Evolutionary conservation across 2,797 vertebrate genomes (phyloP).

Genomic region (Eulemur coronatus): DNA sequence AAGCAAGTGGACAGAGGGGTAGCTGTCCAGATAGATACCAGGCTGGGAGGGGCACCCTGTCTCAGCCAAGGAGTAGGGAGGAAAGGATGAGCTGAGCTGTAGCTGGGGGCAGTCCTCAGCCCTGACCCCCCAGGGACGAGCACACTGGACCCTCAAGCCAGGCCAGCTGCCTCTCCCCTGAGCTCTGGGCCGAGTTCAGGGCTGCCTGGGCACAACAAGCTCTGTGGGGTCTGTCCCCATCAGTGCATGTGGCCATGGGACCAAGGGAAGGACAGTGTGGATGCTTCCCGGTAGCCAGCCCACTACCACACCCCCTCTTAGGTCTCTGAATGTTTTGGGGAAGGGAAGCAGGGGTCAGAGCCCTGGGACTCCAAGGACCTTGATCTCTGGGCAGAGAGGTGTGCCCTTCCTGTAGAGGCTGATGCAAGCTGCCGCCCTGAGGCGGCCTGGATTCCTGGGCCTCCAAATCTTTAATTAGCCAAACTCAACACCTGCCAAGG

Average conservation of each 20-base stretch:
- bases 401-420: not conserved
- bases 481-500: conserved; percentile 59
- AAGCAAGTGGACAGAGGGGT: not conserved
- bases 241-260: not conserved
- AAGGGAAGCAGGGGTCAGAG: not conserved
- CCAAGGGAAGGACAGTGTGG: not conserved
- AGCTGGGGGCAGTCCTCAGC: not conserved
- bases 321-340: not conserved
- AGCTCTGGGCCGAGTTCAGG: not conserved
- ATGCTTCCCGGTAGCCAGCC: not conserved
- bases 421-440: not conserved
- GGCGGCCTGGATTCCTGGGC: conserved; percentile 69
- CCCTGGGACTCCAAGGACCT: not conserved
- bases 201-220: not conserved
- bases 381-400: not conserved
- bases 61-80: not conserved
- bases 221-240: not conserved
- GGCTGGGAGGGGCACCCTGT: not conserved
- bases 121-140: not conserved
- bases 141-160: not conserved
- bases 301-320: not conserved
- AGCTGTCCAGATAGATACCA: not conserved
- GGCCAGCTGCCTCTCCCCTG: not conserved
- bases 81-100: not conserved
- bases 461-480: conserved; percentile 76